These are phyloP conservation scores for Cosmorhoe ocellata DNA, from an alignment of 2,888 invertebrate genomes.

Conservation along the genomic window DNA sequence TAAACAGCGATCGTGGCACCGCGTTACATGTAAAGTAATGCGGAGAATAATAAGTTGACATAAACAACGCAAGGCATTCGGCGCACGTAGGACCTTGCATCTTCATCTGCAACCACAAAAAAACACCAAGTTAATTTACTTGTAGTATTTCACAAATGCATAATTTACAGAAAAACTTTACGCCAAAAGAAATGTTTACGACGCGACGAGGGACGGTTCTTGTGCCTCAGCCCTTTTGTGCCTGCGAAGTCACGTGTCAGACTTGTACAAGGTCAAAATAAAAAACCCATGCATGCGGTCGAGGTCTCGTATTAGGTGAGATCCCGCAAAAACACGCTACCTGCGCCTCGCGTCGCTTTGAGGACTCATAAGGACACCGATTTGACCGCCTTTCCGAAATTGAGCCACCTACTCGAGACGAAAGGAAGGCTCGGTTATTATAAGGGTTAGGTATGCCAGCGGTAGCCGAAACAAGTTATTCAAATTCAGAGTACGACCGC, in stretches of 20 bases:
- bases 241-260: constrained; percentile 47
- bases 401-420: constrained; percentile 40
- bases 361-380: constrained; percentile 54
- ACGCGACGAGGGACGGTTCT: constrained; percentile 4
- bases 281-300: constrained; percentile 37
- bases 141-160: constrained; percentile 33
- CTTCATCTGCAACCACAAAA: constrained; percentile 49
- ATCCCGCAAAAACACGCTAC: constrained; percentile 73
- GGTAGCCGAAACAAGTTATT: constrained; percentile 78
- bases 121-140: constrained; percentile 41
- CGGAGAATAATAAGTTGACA: constrained; percentile 48
- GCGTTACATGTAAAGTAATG: constrained; percentile 38
- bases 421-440: constrained; percentile 58
- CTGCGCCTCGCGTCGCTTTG: constrained; percentile 62
- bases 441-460: constrained; percentile 66
- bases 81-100: constrained; percentile 48
- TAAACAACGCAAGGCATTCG: constrained; percentile 45
- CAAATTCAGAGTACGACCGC: constrained; percentile 65
- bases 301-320: constrained; percentile 60
- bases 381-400: constrained; percentile 50
- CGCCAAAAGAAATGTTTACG: constrained; percentile 21
- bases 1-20: constrained; percentile 52
- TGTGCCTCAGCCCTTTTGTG: constrained; percentile 22
- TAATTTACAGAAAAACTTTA: constrained; percentile 32
- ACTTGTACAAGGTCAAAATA: constrained; percentile 61